Percentiles rank a stretch among this genome's conserved stretches.
Conservation (phyloP, 64 coral and sea anemone genomes). For the Stichodactyla helianthus region DNA sequence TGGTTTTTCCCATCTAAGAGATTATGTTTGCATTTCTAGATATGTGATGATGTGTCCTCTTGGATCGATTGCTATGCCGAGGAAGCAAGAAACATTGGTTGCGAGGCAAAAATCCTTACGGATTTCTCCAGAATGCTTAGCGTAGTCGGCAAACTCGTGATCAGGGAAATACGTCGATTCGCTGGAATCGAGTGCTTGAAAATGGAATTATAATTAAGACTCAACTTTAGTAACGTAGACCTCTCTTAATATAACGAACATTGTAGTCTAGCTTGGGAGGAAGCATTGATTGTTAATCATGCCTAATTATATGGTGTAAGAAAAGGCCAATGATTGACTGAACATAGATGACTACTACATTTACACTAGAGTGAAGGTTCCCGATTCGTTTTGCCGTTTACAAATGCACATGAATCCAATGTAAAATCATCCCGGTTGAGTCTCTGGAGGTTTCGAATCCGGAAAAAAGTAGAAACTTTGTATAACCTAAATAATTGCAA, state of each 20-base stretch:
- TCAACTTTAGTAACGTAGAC: not conserved
- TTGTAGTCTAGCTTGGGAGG: no score
- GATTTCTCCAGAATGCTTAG: not conserved
- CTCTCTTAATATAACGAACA: not conserved
- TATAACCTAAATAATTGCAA: no score
- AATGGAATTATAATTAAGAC: not conserved
- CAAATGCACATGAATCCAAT: no score
- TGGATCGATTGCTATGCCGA: not conserved
- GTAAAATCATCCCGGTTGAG: no score
- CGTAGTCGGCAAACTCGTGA: not conserved
- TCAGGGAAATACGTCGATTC: not conserved
- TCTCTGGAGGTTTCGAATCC: no score
- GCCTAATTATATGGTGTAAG: no score
- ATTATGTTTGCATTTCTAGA: not conserved
- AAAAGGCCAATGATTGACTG: no score
- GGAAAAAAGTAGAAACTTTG: no score
- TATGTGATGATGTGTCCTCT: not conserved
- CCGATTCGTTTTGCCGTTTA: no score
- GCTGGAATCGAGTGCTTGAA: not conserved
- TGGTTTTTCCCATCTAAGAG: not conserved
- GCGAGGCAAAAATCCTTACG: not conserved
- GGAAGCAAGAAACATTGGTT: not conserved
- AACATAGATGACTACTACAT: no score
- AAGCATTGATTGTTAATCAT: no score
- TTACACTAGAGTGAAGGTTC: no score